Evolutionary conservation across 2,797 vertebrate genomes (phyloP).

Genomic region (Scarus forsteni): DNA sequence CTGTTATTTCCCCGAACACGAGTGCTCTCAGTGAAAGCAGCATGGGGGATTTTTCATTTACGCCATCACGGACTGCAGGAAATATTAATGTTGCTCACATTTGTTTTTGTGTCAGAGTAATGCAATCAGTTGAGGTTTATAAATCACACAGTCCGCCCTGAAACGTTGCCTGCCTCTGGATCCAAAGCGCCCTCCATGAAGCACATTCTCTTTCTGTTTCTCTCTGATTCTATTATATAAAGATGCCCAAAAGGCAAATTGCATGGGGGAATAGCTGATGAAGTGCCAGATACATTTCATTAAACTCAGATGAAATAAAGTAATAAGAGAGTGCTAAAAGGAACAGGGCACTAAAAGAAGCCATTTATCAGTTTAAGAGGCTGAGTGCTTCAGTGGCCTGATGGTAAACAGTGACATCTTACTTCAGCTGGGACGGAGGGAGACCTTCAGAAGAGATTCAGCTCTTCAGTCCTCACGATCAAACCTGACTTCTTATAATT

Average conservation of each 20-base stretch:
- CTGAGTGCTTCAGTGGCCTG: constrained; percentile 50
- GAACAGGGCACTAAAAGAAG: constrained; percentile 66
- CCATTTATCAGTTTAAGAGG: constrained; percentile 76
- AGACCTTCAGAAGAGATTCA: constrained; percentile 15
- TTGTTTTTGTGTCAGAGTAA: constrained; percentile 21
- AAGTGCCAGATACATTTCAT: constrained; percentile 83
- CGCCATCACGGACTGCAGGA: constrained; percentile 5
- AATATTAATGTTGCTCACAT: constrained; percentile 25
- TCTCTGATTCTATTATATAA: constrained; percentile 68
- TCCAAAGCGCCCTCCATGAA: constrained; percentile 55
- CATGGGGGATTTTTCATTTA: constrained; percentile 2
- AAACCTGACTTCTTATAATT: constrained; percentile 17
- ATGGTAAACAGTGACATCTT: constrained; percentile 69
- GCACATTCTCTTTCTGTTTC: not conserved
- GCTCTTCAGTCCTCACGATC: not conserved
- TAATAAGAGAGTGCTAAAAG: constrained; percentile 74
- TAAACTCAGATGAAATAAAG: constrained; percentile 80
- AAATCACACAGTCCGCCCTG: constrained; percentile 40
- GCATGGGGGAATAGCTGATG: constrained; percentile 74
- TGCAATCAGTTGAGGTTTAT: constrained; percentile 39
- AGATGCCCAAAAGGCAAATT: constrained; percentile 78
- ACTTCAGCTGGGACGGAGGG: constrained; percentile 25
- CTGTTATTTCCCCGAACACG: not conserved
- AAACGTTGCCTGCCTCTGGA: constrained; percentile 48
- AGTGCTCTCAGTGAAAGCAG: not conserved